Evolutionary conservation across 2,888 invertebrate species (phyloP).

Genomic region (Hypomecis punctinalis): DNA sequence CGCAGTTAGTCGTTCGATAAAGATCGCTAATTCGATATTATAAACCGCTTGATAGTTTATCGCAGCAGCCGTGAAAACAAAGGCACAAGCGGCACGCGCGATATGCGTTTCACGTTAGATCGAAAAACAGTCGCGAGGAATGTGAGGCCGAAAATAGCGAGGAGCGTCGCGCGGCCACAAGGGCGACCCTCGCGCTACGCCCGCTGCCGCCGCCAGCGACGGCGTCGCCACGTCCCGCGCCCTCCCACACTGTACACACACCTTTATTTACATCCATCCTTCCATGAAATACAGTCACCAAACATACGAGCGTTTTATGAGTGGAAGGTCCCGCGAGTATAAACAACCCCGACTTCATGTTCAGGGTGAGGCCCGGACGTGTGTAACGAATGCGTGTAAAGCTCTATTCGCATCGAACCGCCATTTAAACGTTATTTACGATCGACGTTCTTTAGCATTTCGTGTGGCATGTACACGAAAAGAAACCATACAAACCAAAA

Average conservation of each 20-base stretch:
- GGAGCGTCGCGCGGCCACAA: slow-evolving; percentile 80
- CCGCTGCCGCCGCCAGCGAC: slow-evolving; percentile 47
- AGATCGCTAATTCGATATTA: slow-evolving; percentile 54
- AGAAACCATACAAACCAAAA: too few relatives aligned
- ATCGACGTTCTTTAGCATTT: not conserved
- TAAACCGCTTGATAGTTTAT: slow-evolving; percentile 54
- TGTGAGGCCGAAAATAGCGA: slow-evolving; percentile 83
- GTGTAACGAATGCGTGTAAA: slow-evolving; percentile 31
- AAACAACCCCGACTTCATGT: slow-evolving; percentile 59
- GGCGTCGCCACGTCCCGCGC: slow-evolving; percentile 45
- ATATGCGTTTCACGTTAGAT: slow-evolving; percentile 82
- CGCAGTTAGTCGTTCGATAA: slow-evolving; percentile 48
- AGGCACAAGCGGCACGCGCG: slow-evolving; percentile 77
- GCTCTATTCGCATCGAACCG: slow-evolving; percentile 22
- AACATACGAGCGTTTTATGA: slow-evolving; percentile 62
- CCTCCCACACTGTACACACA: slow-evolving; percentile 59
- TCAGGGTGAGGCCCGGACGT: slow-evolving; percentile 54
- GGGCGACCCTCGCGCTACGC: slow-evolving; percentile 76
- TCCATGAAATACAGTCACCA: slow-evolving; percentile 66
- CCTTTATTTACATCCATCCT: slow-evolving; percentile 79
- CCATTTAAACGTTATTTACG: not conserved
- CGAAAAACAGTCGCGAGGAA: slow-evolving; percentile 83
- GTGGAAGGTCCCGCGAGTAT: slow-evolving; percentile 62
- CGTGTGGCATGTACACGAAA: not conserved
- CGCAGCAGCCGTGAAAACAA: slow-evolving; percentile 68